Percentiles rank a stretch among this genome's conserved stretches.
Evolutionary conservation across 2,797 vertebrate genomes (phyloP).

Genomic region (Adrianichthys oophorus): DNA sequence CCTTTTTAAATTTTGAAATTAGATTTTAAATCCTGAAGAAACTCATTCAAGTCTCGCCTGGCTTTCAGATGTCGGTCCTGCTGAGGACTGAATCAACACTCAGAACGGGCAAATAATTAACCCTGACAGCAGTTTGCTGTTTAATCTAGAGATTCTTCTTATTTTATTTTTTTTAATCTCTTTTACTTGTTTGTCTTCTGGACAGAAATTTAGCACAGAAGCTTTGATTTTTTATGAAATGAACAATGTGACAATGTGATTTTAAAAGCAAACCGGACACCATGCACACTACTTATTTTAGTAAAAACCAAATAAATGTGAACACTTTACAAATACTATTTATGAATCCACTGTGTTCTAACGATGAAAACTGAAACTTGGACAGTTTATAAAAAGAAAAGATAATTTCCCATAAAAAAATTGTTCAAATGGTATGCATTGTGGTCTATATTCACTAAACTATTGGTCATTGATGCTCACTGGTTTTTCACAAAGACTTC

Average conservation of each 20-base stretch:
- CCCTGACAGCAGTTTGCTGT: slow-evolving; percentile 46
- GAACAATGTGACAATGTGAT: slow-evolving; percentile 34
- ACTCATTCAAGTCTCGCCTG: slow-evolving; percentile 30
- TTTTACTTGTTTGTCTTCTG: slow-evolving; percentile 34
- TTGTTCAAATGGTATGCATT: too few species aligned
- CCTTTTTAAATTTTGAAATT: slow-evolving; percentile 59
- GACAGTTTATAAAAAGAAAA: slow-evolving; percentile 33
- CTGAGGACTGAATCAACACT: slow-evolving; percentile 24
- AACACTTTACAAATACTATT: too few species aligned
- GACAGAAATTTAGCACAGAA: slow-evolving; percentile 29
- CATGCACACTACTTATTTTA: too few species aligned
- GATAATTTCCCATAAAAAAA: too few species aligned
- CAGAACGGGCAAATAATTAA: slow-evolving; percentile 46
- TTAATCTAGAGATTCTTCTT: slow-evolving; percentile 34
- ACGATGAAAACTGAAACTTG: slow-evolving; percentile 4
- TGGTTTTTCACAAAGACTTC: too few species aligned
- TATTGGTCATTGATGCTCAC: too few species aligned
- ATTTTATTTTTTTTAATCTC: slow-evolving; percentile 37
- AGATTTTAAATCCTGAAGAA: slow-evolving; percentile 55
- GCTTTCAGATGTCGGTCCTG: slow-evolving; percentile 24
- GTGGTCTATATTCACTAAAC: too few species aligned
- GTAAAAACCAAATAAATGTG: too few species aligned
- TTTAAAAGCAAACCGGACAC: too few species aligned
- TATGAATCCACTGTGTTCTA: too few species aligned
- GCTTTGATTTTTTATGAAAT: too few species aligned